Base-by-base conservation (phyloP, 2,797 vertebrate species). In the Sebastes hubbsi region DNA sequence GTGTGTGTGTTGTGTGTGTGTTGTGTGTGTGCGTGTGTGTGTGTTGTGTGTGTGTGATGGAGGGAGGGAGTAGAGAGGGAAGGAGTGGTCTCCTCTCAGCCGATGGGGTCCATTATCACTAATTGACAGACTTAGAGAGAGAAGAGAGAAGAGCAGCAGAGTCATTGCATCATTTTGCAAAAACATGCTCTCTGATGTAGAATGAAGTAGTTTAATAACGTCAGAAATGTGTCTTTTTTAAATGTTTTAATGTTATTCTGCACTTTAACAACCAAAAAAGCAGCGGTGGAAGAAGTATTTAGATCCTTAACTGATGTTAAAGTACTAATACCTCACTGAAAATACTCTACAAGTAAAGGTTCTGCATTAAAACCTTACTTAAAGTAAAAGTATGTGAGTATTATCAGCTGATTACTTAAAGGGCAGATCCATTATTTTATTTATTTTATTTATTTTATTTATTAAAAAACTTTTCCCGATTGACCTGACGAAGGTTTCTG, bases 91-190 rank as follows among this genome's bases (percentile, higher is more conserved):
- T 89, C 18, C 63, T 71, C 71, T 29, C 8, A 16, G 72, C 76
- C 32, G 54, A 55, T 30, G 72, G 77, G 75, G 66, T 90, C 88
- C 92, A 93, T 90, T 88, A 91, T 87, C 89, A 66, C 85, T 90
- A 92, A 94, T 90, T 93, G 88, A 90, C 75, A 84, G 86, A 81
- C 78, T 54, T 36, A 13, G 49, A 74, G 12, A 36, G 12, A 36
- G 8, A 75, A 74, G 12, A 36, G 12, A 36, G 8, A 75, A 36
- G 8, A 75, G 81, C 6, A 63, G 84, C 64, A 61, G 2, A 54
- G 81, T 80, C 77, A 32, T 7, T 77, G 81, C 81, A 83, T 76
- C 36, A 10, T 81, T 87, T 85, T 78, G 24, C 34, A 34, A 58
- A 85, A 72, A 38, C 5, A 36, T 2, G 20, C 25, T 1, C 22